Percentiles rank a stretch among this genome's conserved stretches.
phyloP scores from a whole-genome alignment of 2,888 invertebrate species.

The Rotaria socialis region DNA sequence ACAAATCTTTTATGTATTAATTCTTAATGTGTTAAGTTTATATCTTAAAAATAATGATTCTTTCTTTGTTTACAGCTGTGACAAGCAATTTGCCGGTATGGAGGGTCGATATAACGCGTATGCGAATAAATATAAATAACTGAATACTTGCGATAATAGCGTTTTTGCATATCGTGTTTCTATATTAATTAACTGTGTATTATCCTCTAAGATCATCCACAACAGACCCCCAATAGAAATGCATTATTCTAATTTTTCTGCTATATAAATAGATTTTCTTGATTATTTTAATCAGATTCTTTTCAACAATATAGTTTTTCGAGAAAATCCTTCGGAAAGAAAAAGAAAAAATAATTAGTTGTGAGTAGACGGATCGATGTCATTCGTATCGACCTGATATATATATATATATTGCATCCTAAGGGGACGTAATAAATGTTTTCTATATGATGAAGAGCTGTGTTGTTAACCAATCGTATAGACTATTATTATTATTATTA shows the following conservation, averaged over 20 bases:
- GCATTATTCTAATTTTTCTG: too few species aligned
- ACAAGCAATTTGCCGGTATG: background rate
- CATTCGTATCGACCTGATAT: background rate
- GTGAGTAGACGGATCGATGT: background rate
- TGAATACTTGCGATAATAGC: background rate
- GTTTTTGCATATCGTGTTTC: background rate
- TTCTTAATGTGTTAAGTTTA: background rate
- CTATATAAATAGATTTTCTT: background rate
- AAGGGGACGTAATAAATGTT: background rate
- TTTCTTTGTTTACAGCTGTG: background rate
- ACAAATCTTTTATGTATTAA: background rate
- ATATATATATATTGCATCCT: background rate
- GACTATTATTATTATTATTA: background rate
- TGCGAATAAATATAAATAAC: background rate
- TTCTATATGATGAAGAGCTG: background rate
- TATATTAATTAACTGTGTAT: background rate
- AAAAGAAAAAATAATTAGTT: background rate
- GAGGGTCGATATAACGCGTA: background rate
- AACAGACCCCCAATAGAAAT: too few species aligned
- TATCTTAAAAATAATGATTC: background rate
- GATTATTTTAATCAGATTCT: background rate
- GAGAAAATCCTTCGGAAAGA: background rate
- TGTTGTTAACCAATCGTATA: background rate
- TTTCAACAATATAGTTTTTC: background rate
- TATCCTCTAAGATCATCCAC: background rate